phyloP scores from a whole-genome alignment of 2,113 vertebrate genomes.

The Onychostoma macrolepis region DNA sequence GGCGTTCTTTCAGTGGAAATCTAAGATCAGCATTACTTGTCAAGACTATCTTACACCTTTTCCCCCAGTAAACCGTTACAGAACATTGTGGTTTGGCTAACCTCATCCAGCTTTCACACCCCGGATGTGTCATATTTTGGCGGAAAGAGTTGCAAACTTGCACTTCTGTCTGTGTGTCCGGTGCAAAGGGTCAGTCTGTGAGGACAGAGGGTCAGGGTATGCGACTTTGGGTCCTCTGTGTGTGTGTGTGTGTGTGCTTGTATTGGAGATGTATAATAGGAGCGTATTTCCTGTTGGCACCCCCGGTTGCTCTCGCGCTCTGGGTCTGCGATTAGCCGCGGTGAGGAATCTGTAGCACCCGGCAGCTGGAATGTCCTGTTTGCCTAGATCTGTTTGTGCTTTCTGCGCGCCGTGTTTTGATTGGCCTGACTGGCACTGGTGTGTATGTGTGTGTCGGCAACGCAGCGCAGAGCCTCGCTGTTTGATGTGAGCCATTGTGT shows the following conservation, averaged over 20 bases:
- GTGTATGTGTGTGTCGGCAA: conserved; percentile 55
- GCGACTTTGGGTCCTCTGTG: background rate
- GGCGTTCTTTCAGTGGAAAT: background rate
- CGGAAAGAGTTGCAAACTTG: conserved; percentile 13
- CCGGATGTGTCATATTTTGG: background rate
- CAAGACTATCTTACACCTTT: conserved; percentile 6
- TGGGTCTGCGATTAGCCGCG: conserved; percentile 75
- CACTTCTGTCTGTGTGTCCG: conserved; percentile 3
- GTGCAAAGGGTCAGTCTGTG: background rate
- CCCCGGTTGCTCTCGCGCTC: conserved; percentile 56
- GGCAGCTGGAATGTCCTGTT: conserved; percentile 85
- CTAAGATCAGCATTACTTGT: background rate
- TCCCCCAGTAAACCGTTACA: background rate
- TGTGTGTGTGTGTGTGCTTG: conserved; percentile 1
- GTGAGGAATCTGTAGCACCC: conserved; percentile 79
- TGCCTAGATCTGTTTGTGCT: conserved; percentile 75
- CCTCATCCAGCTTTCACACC: conserved; percentile 19
- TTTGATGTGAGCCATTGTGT: conserved; percentile 84
- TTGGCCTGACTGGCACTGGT: conserved; percentile 61
- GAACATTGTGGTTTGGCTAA: conserved; percentile 16
- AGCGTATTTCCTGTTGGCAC: conserved; percentile 52
- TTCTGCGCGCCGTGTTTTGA: conserved; percentile 59
- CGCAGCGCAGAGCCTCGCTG: conserved; percentile 69
- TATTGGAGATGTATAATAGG: conserved; percentile 47
- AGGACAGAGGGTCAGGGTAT: background rate